These are phyloP conservation scores for Drosophila parthenogenetica DNA, from an alignment of 2,888 invertebrate genomes.

Conservation along the genomic window DNA sequence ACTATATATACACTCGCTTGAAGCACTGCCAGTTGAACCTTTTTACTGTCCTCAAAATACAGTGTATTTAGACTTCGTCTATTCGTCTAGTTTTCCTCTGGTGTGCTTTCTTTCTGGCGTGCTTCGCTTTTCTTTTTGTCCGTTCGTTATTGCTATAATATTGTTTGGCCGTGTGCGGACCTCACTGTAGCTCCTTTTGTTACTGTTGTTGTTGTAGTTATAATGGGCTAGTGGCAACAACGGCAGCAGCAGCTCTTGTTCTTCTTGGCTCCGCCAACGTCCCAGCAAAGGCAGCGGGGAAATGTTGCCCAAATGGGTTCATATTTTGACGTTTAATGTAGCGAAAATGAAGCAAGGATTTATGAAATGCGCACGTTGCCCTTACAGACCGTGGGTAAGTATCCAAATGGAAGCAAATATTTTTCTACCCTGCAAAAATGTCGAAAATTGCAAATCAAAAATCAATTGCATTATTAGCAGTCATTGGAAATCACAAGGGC, in stretches of 20 bases:
- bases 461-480: slow-evolving; percentile 79
- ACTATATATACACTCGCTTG: too few relatives aligned
- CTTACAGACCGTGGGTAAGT: slow-evolving; percentile 47
- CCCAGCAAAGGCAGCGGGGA: slow-evolving; percentile 42
- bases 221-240: slow-evolving; percentile 55
- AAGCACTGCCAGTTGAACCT: too few relatives aligned
- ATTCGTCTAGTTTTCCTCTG: slow-evolving; percentile 9
- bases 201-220: slow-evolving; percentile 44
- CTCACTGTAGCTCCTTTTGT: slow-evolving; percentile 40
- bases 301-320: slow-evolving; percentile 83
- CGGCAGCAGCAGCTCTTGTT: slow-evolving; percentile 35
- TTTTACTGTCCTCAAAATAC: slow-evolving; percentile 1
- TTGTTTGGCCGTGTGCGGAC: slow-evolving; percentile 62
- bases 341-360: slow-evolving; percentile 84
- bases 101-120: slow-evolving; percentile 13
- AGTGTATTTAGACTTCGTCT: slow-evolving; percentile 29
- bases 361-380: slow-evolving; percentile 76
- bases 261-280: slow-evolving; percentile 6
- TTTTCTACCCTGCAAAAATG: slow-evolving; percentile 12
- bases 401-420: slow-evolving; percentile 36
- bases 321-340: slow-evolving; percentile 84
- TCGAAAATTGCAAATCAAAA: slow-evolving; percentile 70
- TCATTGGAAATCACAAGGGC: slow-evolving; percentile 56
- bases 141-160: slow-evolving; percentile 70
- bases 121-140: slow-evolving; percentile 61